A percentile compares a stretch with the other conserved stretches of the same genome.
These are phyloP conservation scores for Eulimnadia texana DNA, from an alignment of 1,140 invertebrate species.

Conservation along the genomic window DNA sequence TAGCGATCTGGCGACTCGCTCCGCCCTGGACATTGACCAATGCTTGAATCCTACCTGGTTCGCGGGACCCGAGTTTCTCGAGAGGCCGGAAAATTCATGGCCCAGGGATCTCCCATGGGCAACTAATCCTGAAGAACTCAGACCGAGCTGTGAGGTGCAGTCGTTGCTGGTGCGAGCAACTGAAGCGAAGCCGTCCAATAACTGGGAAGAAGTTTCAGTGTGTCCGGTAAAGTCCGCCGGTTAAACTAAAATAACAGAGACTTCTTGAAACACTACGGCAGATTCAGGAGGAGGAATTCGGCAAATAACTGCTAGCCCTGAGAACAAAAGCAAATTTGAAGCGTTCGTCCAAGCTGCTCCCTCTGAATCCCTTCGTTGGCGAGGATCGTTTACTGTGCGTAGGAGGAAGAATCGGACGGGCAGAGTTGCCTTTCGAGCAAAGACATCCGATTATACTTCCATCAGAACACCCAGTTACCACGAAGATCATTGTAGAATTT, in stretches of 20 bases:
- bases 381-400: not conserved
- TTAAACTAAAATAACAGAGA: not conserved
- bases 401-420: not conserved
- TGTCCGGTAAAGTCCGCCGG: not conserved
- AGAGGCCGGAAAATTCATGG: not conserved
- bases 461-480: not conserved
- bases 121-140: not conserved
- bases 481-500: not conserved
- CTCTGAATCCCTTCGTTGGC: not conserved
- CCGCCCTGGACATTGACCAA: not conserved
- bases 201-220: not conserved
- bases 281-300: not conserved
- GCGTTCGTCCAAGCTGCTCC: too few species aligned
- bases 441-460: not conserved
- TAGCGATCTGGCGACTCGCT: slow-evolving; percentile 7
- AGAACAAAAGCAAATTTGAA: not conserved
- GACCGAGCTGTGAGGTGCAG: not conserved
- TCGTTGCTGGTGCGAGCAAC: not conserved
- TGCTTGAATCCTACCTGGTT: not conserved
- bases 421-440: not conserved
- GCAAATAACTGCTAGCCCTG: not conserved
- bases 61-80: not conserved
- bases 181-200: not conserved
- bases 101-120: not conserved
- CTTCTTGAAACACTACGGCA: not conserved